A percentile compares a stretch with the other conserved stretches of the same genome.
Evolutionary conservation across 2,888 invertebrate species (phyloP).

Genomic region (Microplitis deprimator): DNA sequence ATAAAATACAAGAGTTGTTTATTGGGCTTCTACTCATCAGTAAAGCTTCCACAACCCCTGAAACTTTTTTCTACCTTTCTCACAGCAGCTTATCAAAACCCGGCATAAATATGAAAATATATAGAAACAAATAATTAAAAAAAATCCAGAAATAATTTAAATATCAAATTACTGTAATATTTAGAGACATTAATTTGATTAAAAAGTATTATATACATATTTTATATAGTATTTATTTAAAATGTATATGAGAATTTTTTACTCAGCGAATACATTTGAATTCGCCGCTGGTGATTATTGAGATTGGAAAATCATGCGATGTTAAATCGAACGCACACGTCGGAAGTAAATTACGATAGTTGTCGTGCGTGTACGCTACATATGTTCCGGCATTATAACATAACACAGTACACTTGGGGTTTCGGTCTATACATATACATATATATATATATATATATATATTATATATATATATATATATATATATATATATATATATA

Average conservation of each 20-base stretch:
- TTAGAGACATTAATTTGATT: too few relatives aligned
- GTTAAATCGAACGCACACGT: constrained; percentile 38
- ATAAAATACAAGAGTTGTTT: constrained; percentile 15
- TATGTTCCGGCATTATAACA: constrained; percentile 13
- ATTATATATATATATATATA: not conserved
- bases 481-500: not conserved
- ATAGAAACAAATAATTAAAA: too few relatives aligned
- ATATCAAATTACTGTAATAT: too few relatives aligned
- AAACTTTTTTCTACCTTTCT: too few relatives aligned
- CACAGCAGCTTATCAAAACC: too few relatives aligned
- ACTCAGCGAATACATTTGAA: constrained; percentile 1
- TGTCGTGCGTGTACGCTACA: constrained; percentile 19
- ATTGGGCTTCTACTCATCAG: constrained; percentile 11
- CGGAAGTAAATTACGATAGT: constrained; percentile 35
- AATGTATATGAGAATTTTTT: not conserved
- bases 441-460: not conserved
- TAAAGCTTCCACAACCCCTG: not conserved
- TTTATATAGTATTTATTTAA: not conserved
- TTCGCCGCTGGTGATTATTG: constrained; percentile 32
- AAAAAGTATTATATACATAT: not conserved
- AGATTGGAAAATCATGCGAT: constrained; percentile 39
- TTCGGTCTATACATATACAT: not conserved
- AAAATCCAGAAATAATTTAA: too few relatives aligned
- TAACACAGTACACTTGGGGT: constrained; percentile 7
- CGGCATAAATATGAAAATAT: too few relatives aligned